Percentiles rank a stretch among this genome's conserved stretches.
Conservation (phyloP, 92 coral and sea anemone species). For the Epizoanthus stellaris region DNA sequence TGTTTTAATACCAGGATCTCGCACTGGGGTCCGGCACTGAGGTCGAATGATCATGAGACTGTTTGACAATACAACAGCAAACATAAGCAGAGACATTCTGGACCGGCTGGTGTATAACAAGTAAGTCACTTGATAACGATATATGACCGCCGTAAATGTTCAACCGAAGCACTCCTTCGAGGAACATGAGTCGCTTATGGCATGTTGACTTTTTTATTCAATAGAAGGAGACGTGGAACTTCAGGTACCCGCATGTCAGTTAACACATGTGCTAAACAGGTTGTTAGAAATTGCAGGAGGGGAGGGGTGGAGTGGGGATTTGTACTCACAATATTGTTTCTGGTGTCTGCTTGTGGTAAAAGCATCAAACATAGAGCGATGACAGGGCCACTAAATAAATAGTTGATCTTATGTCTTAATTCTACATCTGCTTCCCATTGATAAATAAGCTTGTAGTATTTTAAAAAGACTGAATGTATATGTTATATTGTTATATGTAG, state of each 20-base stretch:
- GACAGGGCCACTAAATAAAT: too few relatives aligned
- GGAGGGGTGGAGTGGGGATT: neutral
- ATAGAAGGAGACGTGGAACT: neutral
- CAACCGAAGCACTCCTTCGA: neutral
- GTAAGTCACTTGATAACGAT: constrained; percentile 51
- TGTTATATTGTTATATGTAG: too few relatives aligned
- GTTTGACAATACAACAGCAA: constrained; percentile 48
- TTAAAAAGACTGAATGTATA: too few relatives aligned
- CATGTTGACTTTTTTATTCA: neutral
- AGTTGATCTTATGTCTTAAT: too few relatives aligned
- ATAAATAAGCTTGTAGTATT: too few relatives aligned
- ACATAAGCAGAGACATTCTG: constrained; percentile 70
- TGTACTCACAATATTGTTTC: too few relatives aligned
- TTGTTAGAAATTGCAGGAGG: too few relatives aligned
- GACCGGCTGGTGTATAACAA: constrained; percentile 81
- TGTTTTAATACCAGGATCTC: neutral
- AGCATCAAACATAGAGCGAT: too few relatives aligned
- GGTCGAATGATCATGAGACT: neutral
- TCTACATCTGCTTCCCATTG: too few relatives aligned
- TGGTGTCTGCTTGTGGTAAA: too few relatives aligned
- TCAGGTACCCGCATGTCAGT: constrained; percentile 25
- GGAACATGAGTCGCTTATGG: neutral
- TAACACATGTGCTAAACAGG: too few relatives aligned
- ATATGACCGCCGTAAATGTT: neutral
- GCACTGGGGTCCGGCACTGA: neutral